Evolutionary conservation across 2,888 invertebrate genomes (phyloP).

Genomic region (Phoenoteleia sp.): DNA sequence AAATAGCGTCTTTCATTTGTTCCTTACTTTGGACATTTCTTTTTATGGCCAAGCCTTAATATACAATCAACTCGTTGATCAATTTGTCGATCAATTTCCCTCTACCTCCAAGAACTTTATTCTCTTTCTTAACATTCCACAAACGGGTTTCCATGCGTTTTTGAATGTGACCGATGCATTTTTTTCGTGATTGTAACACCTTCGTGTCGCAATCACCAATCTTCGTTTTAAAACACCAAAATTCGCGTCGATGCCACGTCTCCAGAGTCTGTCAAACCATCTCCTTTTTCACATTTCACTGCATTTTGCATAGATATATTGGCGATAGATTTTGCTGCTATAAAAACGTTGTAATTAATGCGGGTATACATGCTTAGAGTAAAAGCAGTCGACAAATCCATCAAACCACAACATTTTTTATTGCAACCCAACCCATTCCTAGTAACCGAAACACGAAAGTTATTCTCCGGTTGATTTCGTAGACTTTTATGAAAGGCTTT

Average conservation of each 20-base stretch:
- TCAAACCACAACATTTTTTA: conserved; percentile 69
- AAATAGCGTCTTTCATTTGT: too few relatives aligned
- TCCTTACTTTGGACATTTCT: too few relatives aligned
- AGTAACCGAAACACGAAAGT: conserved; percentile 73
- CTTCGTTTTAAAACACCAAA: conserved; percentile 66
- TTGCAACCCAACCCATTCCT: conserved; percentile 67
- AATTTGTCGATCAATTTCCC: too few relatives aligned
- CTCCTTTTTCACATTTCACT: conserved; percentile 51
- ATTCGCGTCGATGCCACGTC: conserved; percentile 54
- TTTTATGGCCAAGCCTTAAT: too few relatives aligned
- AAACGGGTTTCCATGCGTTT: too few relatives aligned
- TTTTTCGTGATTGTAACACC: conserved; percentile 28
- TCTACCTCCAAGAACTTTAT: too few relatives aligned
- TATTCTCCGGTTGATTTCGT: conserved; percentile 73
- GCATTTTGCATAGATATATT: conserved; percentile 59
- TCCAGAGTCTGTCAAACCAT: conserved; percentile 10
- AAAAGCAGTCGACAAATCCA: conserved; percentile 40
- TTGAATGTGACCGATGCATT: conserved; percentile 43
- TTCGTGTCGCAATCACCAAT: conserved; percentile 57
- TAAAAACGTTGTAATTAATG: conserved; percentile 26
- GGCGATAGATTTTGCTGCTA: conserved; percentile 48
- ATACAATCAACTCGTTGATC: too few relatives aligned
- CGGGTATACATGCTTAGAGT: conserved; percentile 34
- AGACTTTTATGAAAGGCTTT: conserved; percentile 66
- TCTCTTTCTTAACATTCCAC: too few relatives aligned